A percentile compares a stretch with the other conserved stretches of the same genome.
phyloP scores from a whole-genome alignment of 2,113 vertebrate species.

The Rallus limicola region DNA sequence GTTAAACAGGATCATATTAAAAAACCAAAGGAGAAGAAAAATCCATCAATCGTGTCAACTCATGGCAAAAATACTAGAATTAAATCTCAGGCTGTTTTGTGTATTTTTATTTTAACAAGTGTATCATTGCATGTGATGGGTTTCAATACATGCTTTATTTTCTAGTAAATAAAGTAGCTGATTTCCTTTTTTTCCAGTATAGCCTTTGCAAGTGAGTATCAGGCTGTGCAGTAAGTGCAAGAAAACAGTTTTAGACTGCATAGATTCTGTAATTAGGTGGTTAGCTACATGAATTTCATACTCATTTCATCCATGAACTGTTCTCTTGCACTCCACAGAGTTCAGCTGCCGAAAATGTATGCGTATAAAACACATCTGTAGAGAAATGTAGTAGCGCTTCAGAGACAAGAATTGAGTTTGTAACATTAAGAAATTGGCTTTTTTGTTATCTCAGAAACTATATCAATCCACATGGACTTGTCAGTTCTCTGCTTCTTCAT shows the following conservation, averaged over 20 bases:
- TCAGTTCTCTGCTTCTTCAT: background rate
- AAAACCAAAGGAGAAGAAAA: slow-evolving; percentile 64
- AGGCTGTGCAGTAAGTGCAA: background rate
- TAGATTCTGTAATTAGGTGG: background rate
- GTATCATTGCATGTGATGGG: slow-evolving; percentile 6
- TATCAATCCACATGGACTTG: background rate
- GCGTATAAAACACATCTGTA: background rate
- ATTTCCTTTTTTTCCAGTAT: background rate
- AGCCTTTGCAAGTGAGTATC: background rate
- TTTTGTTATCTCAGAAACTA: background rate
- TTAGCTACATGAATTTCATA: background rate
- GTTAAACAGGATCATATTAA: background rate
- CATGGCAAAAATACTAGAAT: slow-evolving; percentile 18
- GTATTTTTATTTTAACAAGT: slow-evolving; percentile 46
- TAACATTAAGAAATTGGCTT: background rate
- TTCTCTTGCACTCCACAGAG: background rate
- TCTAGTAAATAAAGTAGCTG: slow-evolving; percentile 16
- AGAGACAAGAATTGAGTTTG: slow-evolving; percentile 9
- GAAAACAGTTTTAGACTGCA: background rate
- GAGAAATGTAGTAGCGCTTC: background rate
- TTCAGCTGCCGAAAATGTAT: background rate
- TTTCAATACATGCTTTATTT: slow-evolving; percentile 25
- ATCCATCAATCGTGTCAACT: background rate
- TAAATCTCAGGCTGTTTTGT: slow-evolving; percentile 65
- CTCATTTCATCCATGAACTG: background rate